Percentiles rank a stretch among this genome's conserved stretches.
phyloP scores from a whole-genome alignment of 92 coral and sea anemone species.

The Actinernus sp. region DNA sequence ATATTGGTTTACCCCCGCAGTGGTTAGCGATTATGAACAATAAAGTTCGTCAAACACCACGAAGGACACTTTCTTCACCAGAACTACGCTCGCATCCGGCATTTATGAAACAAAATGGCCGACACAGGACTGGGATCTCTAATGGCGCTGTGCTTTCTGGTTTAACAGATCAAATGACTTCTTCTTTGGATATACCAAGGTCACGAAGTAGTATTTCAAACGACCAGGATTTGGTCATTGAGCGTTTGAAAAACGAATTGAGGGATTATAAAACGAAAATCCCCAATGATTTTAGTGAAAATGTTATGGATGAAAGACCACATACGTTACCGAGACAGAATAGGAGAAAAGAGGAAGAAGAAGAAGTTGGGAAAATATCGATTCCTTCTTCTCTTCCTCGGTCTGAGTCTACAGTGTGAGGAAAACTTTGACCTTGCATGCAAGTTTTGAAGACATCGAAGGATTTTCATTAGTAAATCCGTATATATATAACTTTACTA shows the following conservation, averaged over 20 bases:
- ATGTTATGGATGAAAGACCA: no score
- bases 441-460: no score
- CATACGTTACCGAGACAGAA: no score
- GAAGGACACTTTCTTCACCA: constrained; percentile 30
- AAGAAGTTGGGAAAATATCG: no score
- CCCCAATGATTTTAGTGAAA: constrained; percentile 16
- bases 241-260: constrained; percentile 58
- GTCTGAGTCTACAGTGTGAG: no score
- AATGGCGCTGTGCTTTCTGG: not conserved
- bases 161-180: constrained; percentile 2
- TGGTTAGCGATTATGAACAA: constrained; percentile 70
- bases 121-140: not conserved
- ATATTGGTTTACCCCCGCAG: constrained; percentile 84
- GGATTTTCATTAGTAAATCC: no score
- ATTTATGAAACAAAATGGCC: constrained; percentile 42
- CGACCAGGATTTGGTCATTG: constrained; percentile 63
- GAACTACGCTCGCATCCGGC: constrained; percentile 25
- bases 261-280: constrained; percentile 51
- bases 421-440: no score
- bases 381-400: no score
- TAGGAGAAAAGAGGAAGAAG: no score
- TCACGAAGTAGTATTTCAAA: constrained; percentile 62
- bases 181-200: constrained; percentile 45
- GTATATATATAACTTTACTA: no score
- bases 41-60: constrained; percentile 49